Evolutionary conservation across 2,113 vertebrate genomes (phyloP).

Genomic region (Odontophorus gujanensis): DNA sequence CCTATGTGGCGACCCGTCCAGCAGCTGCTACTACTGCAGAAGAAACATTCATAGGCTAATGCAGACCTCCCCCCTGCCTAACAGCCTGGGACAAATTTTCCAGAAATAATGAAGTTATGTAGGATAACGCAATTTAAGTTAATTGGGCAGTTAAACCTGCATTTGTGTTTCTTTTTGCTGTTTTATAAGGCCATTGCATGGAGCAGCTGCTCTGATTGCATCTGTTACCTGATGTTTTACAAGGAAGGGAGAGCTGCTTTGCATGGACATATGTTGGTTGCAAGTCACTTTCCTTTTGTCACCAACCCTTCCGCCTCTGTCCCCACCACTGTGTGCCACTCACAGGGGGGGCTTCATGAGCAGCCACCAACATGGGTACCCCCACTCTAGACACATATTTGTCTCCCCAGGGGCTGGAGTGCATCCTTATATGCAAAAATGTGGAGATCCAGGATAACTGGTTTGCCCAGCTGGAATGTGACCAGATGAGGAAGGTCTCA

Average conservation of each 20-base stretch:
- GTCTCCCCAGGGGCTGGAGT: background rate
- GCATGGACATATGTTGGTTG: background rate
- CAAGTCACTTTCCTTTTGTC: background rate
- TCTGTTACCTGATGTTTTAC: background rate
- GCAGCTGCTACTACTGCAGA: background rate
- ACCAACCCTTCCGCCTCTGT: background rate
- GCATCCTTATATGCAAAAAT: background rate
- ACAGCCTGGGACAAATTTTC: background rate
- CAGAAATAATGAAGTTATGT: background rate
- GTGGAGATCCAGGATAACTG: background rate
- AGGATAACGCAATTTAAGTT: background rate
- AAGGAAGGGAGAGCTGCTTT: background rate
- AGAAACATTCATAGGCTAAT: background rate
- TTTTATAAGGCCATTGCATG: background rate
- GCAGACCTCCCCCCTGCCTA: background rate
- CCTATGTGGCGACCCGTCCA: accelerated
- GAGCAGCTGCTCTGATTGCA: background rate
- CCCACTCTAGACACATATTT: background rate
- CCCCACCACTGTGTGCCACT: background rate
- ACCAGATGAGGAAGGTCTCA: background rate
- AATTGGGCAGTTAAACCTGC: background rate
- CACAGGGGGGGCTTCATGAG: accelerated
- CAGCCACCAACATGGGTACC: background rate
- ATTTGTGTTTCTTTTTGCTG: background rate
- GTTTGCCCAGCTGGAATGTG: background rate